phyloP scores from a whole-genome alignment of 2,888 invertebrate species.

The Caenorhabditis macrosperma region DNA sequence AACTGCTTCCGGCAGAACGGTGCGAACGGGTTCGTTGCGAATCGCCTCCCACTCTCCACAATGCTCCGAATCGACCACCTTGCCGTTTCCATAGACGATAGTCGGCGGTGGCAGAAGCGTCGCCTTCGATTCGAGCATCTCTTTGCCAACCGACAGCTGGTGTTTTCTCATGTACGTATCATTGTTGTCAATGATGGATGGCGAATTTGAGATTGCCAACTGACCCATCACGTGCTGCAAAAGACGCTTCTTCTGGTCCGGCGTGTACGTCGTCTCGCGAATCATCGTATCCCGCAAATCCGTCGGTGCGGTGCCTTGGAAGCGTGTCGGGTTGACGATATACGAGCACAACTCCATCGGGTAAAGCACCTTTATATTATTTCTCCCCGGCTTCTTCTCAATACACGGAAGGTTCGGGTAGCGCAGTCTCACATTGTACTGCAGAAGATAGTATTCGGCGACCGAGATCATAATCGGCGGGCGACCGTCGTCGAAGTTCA shows the following conservation, averaged over 20 bases:
- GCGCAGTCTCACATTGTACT: neutral
- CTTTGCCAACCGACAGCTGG: constrained; percentile 5
- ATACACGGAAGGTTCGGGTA: constrained; percentile 27
- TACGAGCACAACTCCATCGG: constrained; percentile 21
- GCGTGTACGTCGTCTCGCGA: neutral
- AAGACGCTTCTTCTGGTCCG: neutral
- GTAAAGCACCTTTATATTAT: neutral
- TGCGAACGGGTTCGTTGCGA: neutral
- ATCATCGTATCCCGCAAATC: neutral
- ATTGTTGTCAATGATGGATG: constrained; percentile 23
- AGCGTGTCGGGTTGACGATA: neutral
- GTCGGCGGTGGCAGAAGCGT: constrained; percentile 43
- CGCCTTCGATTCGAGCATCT: constrained; percentile 27
- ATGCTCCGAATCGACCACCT: neutral
- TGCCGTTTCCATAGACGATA: constrained; percentile 29
- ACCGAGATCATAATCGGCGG: neutral
- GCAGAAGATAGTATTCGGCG: neutral
- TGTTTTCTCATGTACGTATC: constrained; percentile 25
- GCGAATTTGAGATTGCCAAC: neutral
- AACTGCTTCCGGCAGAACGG: neutral
- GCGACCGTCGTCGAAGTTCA: neutral
- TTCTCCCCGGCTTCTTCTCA: neutral
- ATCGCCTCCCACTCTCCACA: constrained; percentile 28
- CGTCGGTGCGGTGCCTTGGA: neutral
- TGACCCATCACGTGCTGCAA: constrained; percentile 7